Evolutionary conservation across 2,797 vertebrate species (phyloP).

Genomic region (Adrianichthys oophorus): DNA sequence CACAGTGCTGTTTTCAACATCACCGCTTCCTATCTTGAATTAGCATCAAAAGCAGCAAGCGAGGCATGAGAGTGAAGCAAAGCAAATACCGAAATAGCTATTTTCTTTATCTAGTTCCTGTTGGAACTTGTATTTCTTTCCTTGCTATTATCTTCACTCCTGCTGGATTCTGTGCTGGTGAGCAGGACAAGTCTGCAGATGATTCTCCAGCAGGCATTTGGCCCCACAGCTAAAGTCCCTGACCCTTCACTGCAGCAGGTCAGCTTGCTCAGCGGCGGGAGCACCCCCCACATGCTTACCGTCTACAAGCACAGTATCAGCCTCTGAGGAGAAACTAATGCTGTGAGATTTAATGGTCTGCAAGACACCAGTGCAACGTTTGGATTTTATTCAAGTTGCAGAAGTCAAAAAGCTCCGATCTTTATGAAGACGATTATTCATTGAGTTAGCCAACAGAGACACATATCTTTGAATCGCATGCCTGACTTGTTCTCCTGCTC

Average conservation of each 20-base stretch:
- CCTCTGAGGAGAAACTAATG: constrained; percentile 17
- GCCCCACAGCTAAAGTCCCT: constrained; percentile 7
- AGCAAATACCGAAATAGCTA: constrained; percentile 37
- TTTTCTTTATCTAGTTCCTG: constrained; percentile 44
- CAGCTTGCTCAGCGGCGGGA: constrained; percentile 8
- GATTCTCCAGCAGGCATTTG: constrained; percentile 4
- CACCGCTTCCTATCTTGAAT: constrained; percentile 49
- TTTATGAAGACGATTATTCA: too few relatives aligned
- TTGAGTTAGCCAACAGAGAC: too few relatives aligned
- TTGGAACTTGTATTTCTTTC: constrained; percentile 15
- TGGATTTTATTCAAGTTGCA: constrained; percentile 32
- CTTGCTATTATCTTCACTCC: constrained; percentile 14
- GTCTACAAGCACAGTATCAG: constrained; percentile 29
- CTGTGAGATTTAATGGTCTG: constrained; percentile 49
- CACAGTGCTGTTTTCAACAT: constrained; percentile 14
- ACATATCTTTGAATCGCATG: neutral
- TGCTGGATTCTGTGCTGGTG: constrained; percentile 25
- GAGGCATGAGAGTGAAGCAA: constrained; percentile 23
- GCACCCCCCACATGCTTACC: constrained; percentile 7
- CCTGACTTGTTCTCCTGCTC: neutral
- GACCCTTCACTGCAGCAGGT: constrained; percentile 21
- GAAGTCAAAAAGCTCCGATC: neutral
- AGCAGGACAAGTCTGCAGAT: constrained; percentile 12
- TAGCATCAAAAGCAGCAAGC: constrained; percentile 30
- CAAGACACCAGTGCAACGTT: constrained; percentile 50